Conservation (phyloP, 2,888 invertebrate genomes). For the Drosophila formosana region DNA sequence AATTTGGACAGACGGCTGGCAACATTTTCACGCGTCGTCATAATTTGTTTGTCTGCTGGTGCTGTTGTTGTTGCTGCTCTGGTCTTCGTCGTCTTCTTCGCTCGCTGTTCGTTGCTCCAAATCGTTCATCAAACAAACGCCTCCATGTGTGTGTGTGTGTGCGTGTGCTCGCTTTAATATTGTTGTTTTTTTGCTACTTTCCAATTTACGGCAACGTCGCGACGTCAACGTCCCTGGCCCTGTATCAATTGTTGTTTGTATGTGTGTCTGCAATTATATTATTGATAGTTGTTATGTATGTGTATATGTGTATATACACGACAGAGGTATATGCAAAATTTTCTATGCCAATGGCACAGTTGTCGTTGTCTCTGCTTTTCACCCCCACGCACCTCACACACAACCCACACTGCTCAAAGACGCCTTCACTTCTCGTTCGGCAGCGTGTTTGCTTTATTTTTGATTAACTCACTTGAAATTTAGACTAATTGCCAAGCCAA, state of each 20-base stretch:
- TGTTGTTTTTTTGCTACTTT: slow-evolving; percentile 60
- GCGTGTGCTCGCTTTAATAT: slow-evolving; percentile 37
- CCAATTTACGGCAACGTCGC: slow-evolving; percentile 57
- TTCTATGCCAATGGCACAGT: slow-evolving; percentile 76
- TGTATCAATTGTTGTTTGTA: slow-evolving; percentile 34
- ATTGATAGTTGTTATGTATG: slow-evolving; percentile 30
- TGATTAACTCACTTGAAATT: slow-evolving; percentile 28
- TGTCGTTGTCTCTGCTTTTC: slow-evolving; percentile 57
- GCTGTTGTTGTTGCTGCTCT: slow-evolving; percentile 21
- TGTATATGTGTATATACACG: slow-evolving; percentile 18
- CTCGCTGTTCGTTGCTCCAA: slow-evolving; percentile 49
- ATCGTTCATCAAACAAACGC: slow-evolving; percentile 59
- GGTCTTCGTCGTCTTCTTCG: slow-evolving; percentile 2
- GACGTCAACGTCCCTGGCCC: slow-evolving; percentile 57
- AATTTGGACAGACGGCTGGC: slow-evolving; percentile 76
- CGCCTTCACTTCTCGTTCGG: slow-evolving; percentile 34
- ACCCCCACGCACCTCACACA: slow-evolving; percentile 40
- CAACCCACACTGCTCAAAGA: slow-evolving; percentile 28
- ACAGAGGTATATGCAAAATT: slow-evolving; percentile 63
- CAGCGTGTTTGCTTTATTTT: slow-evolving; percentile 14
- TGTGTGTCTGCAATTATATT: slow-evolving; percentile 55
- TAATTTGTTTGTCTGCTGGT: slow-evolving; percentile 56
- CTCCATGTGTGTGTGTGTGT: slow-evolving; percentile 59
- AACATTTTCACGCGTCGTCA: slow-evolving; percentile 79
- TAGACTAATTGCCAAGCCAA: neutral